Conservation (phyloP, 2,113 vertebrate genomes). For the Seriola rivoliana region DNA sequence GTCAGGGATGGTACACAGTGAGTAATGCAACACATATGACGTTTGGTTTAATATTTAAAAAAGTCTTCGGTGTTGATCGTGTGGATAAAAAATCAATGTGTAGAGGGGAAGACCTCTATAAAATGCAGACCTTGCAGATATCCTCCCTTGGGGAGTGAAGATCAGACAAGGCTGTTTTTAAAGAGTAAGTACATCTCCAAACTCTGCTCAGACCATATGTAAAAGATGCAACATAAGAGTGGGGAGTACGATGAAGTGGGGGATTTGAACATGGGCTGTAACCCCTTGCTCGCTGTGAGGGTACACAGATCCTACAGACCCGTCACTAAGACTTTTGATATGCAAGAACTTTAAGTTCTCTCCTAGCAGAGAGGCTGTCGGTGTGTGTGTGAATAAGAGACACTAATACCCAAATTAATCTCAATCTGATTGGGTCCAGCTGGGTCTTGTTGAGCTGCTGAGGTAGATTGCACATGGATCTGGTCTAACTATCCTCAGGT, state of each 20-base stretch:
- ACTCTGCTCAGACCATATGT: neutral
- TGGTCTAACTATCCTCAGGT: too few species aligned
- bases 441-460: too few species aligned
- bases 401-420: too few species aligned
- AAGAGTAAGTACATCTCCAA: neutral
- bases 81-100: neutral
- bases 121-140: constrained; percentile 14
- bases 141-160: constrained; percentile 7
- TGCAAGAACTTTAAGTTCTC: neutral
- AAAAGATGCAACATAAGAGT: neutral
- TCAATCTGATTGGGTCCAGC: too few species aligned
- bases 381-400: too few species aligned
- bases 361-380: too few species aligned
- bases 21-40: constrained; percentile 14
- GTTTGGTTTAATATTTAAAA: constrained; percentile 41
- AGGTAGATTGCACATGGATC: too few species aligned
- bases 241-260: neutral
- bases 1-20: neutral
- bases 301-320: neutral
- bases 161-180: neutral
- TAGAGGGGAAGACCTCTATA: neutral
- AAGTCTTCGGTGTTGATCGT: constrained; percentile 1
- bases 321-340: neutral
- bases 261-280: neutral
- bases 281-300: neutral